Evolutionary conservation across 2,888 invertebrate genomes (phyloP).

Genomic region (Catocala fraxini): DNA sequence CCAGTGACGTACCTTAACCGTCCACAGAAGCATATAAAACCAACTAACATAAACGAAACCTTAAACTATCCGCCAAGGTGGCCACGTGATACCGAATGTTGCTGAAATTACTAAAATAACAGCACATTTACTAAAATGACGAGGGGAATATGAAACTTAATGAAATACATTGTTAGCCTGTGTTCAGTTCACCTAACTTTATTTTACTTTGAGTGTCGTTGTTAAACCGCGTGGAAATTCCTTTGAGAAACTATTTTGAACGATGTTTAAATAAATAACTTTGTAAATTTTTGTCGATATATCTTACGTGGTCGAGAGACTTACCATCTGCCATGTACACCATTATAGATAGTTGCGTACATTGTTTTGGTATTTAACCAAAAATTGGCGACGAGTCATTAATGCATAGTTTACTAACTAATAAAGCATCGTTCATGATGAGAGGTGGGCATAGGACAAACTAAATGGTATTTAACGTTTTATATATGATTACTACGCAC

Average conservation of each 20-base stretch:
- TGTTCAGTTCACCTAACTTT: constrained; percentile 9
- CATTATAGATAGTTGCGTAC: no score
- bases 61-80: constrained; percentile 9
- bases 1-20: no score
- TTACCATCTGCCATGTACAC: no score
- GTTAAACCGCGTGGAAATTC: constrained; percentile 11
- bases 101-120: constrained; percentile 35
- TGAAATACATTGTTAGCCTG: constrained; percentile 37
- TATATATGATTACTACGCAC: no score
- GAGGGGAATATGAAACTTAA: constrained; percentile 37
- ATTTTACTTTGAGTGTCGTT: constrained; percentile 4
- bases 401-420: no score
- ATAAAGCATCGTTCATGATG: no score
- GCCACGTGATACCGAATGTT: constrained; percentile 17
- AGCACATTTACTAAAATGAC: constrained; percentile 25
- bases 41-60: not conserved
- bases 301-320: no score
- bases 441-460: no score
- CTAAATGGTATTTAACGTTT: no score
- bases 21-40: not conserved
- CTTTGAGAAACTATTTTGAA: constrained; percentile 4
- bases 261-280: not conserved
- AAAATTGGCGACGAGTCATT: no score
- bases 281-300: constrained; percentile 1
- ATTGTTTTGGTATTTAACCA: no score